Percentiles rank a stretch among this genome's conserved stretches.
These are phyloP conservation scores for Psammodynastes pulverulentus DNA, from an alignment of 2,113 vertebrate species.

Conservation along the genomic window DNA sequence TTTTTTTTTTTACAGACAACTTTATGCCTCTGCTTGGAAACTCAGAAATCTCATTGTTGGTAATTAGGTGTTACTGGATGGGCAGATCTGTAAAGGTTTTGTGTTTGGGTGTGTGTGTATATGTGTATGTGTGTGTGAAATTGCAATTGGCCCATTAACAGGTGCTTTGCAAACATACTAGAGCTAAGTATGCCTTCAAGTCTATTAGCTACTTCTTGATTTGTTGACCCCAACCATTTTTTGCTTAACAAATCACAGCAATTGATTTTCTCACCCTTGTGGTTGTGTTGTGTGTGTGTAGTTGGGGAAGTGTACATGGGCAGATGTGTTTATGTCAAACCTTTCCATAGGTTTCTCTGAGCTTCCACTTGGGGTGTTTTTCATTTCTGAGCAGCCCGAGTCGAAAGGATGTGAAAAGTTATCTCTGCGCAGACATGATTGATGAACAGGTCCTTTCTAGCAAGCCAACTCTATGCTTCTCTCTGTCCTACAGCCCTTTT, in stretches of 20 bases:
- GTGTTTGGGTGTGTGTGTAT: not conserved
- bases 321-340: not conserved
- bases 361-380: not conserved
- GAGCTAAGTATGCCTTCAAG: not conserved
- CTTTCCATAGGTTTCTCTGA: not conserved
- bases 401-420: no score
- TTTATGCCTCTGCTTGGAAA: not conserved
- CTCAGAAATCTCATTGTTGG: not conserved
- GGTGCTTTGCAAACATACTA: not conserved
- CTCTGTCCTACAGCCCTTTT: not conserved
- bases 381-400: not conserved
- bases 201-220: constrained; percentile 9
- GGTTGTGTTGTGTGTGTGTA: not conserved
- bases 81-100: not conserved
- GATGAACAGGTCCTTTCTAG: not conserved
- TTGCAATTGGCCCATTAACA: not conserved
- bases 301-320: not conserved
- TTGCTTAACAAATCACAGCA: not conserved
- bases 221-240: not conserved
- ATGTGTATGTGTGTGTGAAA: not conserved
- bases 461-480: not conserved
- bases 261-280: not conserved
- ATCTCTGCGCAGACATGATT: not conserved
- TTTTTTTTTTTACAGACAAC: not conserved
- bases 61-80: not conserved